Percentiles rank a stretch among this genome's conserved stretches.
phyloP scores from a whole-genome alignment of 2,888 invertebrate species.

The Microplitis deprimator region DNA sequence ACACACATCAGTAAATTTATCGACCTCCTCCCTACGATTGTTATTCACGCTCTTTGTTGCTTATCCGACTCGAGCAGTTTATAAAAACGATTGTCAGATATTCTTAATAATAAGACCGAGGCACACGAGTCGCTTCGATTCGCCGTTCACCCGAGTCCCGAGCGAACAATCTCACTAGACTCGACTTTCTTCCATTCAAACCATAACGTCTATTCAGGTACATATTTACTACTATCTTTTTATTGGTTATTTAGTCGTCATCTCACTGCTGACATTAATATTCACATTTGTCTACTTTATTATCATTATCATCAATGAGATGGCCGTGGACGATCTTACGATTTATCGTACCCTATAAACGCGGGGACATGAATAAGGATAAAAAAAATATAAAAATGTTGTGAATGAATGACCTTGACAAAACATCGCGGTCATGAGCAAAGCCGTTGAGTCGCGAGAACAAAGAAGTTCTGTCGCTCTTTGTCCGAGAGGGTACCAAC shows the following conservation, averaged over 20 bases:
- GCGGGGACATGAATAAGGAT: conserved; percentile 21
- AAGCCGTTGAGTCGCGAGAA: conserved; percentile 69
- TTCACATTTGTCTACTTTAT: too few relatives aligned
- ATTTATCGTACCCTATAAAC: conserved; percentile 9
- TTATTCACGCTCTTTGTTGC: conserved; percentile 7
- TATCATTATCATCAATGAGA: too few relatives aligned
- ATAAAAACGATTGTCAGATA: conserved; percentile 34
- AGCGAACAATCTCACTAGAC: too few relatives aligned
- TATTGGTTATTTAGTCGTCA: too few relatives aligned
- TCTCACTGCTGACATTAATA: too few relatives aligned
- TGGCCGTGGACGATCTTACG: too few relatives aligned
- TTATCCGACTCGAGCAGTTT: conserved; percentile 12
- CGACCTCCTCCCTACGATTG: conserved; percentile 16
- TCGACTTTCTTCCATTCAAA: too few relatives aligned
- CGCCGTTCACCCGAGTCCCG: not conserved
- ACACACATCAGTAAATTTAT: conserved; percentile 39
- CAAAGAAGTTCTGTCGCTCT: conserved; percentile 70
- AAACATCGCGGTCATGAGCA: conserved; percentile 68
- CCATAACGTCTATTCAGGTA: too few relatives aligned
- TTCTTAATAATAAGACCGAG: not conserved
- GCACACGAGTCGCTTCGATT: conserved; percentile 14
- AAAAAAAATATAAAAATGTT: conserved; percentile 46
- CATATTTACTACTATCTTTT: too few relatives aligned
- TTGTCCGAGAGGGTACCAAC: conserved; percentile 62
- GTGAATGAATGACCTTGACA: conserved; percentile 71